Base-by-base conservation (phyloP, 2,888 invertebrate genomes). In the Leptura quadrifasciata region DNA sequence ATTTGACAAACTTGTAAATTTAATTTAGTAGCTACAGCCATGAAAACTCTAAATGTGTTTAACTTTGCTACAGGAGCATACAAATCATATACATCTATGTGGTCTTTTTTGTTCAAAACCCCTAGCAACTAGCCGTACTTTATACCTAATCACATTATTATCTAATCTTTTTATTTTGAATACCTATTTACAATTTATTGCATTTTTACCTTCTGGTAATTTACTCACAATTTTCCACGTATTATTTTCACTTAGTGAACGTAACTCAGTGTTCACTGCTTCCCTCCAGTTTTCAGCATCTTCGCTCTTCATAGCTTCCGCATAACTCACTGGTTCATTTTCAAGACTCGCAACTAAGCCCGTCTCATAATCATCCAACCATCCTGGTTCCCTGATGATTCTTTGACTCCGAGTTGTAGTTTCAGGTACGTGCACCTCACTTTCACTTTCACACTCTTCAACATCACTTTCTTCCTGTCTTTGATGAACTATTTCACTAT, bases 41-140 rank as follows among this genome's bases (percentile, higher is more conserved):
- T 20, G 5, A 55, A 55, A 18, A 91, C 91, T 78, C 91, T 90
- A 84, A 92, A 92, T 60, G 92, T 92, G 85, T 92, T 92, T 83
- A 85, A 83, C 85, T 86, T 86, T 78, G 58, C 79, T 17, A 61
- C 61, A 9, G 35, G 61, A 8, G 35, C 35, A 55, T 55, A 55
- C 2, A 20, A 4, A 12, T 55, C 55, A 55, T 55, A 55, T 18
- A 55, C 6, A 20, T 55, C 20, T 9, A 20, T 0, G 17, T 18
- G 2, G 12, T 21, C 9, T 21, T 18, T n/a, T 55, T 12, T 55
- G 55, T 18, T 55, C 20, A 18, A 55, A 55, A 10, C 55, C 55
- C 17, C 20, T 18, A 21, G 55, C 55, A 2, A 55, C 55, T 6
- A 55, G 17, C 2, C 55, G 18, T 21, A 6, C 55, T 6, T 55